Conservation (phyloP, 37 sponge, comb jelly and placozoan genomes). For the Halichondria panicea region DNA sequence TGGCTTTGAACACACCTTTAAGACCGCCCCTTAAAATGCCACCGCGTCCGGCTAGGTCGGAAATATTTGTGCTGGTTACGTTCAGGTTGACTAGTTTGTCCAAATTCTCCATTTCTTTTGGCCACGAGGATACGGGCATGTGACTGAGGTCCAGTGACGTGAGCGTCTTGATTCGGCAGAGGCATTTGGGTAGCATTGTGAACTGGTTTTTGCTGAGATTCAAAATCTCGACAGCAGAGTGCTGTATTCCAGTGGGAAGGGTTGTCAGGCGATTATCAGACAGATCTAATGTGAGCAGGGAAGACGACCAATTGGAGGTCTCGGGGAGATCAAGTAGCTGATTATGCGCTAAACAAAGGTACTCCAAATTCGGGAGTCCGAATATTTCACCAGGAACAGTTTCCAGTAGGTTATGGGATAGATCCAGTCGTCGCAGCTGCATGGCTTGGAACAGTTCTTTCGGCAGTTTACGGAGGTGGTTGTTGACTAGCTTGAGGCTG, state of each 20-base stretch:
- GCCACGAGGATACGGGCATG: constrained; percentile 51
- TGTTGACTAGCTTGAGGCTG: constrained; percentile 65
- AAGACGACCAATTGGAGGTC: constrained; percentile 46
- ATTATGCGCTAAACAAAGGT: constrained; percentile 62
- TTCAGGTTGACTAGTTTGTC: constrained; percentile 60
- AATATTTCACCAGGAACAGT: constrained; percentile 48
- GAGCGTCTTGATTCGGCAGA: constrained; percentile 65
- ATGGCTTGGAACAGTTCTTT: constrained; percentile 47
- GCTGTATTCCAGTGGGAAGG: constrained; percentile 65
- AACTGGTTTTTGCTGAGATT: constrained; percentile 64
- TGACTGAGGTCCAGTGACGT: constrained; percentile 67
- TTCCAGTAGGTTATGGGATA: constrained; percentile 64
- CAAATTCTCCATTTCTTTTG: constrained; percentile 66
- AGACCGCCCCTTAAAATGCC: constrained; percentile 29
- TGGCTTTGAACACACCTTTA: constrained; percentile 39
- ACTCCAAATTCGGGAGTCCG: constrained; percentile 70
- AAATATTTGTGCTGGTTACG: constrained; percentile 44
- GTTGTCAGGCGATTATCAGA: constrained; percentile 50
- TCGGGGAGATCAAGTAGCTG: constrained; percentile 54
- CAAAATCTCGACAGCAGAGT: constrained; percentile 60
- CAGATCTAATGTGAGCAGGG: constrained; percentile 61
- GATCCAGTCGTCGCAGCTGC: constrained; percentile 71
- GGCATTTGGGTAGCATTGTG: constrained; percentile 50
- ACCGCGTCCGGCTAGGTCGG: constrained; percentile 41
- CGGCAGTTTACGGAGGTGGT: constrained; percentile 63